Percentiles rank a stretch among this genome's conserved stretches.
phyloP scores from a whole-genome alignment of 2,113 vertebrate genomes.

The Dicentrarchus labrax region DNA sequence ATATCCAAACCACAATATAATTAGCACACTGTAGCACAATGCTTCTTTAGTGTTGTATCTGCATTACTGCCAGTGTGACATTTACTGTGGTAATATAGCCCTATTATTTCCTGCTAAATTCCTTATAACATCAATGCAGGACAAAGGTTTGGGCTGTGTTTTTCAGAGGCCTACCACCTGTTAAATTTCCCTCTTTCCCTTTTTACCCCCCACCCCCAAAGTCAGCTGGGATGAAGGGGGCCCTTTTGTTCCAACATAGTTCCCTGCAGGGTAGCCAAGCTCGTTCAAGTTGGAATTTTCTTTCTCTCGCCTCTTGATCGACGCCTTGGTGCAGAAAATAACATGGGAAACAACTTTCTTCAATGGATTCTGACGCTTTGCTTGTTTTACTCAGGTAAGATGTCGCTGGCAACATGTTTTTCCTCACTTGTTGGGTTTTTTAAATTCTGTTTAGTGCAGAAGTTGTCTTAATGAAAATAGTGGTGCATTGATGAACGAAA shows the following conservation, averaged over 20 bases:
- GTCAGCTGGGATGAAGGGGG: conserved; percentile 80
- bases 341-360: conserved; percentile 77
- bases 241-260: conserved; percentile 83
- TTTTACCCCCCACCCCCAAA: conserved; percentile 68
- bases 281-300: conserved; percentile 78
- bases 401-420: not conserved
- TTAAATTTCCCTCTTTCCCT: conserved; percentile 74
- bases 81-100: not conserved
- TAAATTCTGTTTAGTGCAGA: not conserved
- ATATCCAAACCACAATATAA: not conserved
- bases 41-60: not conserved
- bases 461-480: not conserved
- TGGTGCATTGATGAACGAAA: not conserved
- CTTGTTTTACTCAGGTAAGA: conserved; percentile 81
- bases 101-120: not conserved
- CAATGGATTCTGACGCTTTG: conserved; percentile 73
- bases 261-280: conserved; percentile 84
- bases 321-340: conserved; percentile 69
- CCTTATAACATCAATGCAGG: not conserved
- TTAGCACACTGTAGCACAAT: not conserved
- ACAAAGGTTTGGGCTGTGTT: conserved; percentile 37
- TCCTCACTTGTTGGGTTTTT: not conserved
- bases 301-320: conserved; percentile 50
- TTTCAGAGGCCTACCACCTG: conserved; percentile 66
- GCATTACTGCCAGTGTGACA: not conserved